Evolutionary conservation across 2,113 vertebrate genomes (phyloP), one percentile per base, ranked within the genome.

Genomic region (Herpailurus yagouaroundi): DNA sequence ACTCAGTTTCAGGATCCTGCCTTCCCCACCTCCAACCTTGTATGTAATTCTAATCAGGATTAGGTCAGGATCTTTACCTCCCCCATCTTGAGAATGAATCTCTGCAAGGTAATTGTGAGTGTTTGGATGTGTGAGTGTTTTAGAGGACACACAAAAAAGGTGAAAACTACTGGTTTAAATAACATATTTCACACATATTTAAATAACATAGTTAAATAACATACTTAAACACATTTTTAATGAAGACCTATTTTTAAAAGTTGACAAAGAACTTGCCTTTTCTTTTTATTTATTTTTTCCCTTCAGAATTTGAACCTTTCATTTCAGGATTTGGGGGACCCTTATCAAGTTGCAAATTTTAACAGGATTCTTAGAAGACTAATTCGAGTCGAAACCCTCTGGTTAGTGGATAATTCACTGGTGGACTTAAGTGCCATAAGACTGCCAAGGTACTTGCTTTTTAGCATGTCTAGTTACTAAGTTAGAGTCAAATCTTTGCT

Each of bases 301-400:
- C 93, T 77, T 77, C 93, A 99, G 99, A 99, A 99, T 98, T 38
- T 99, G 97, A 99, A 99, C 98, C 98, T 99, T 98, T 99, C 99
- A 94, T 99, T 99, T 98, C 99, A 99, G 98, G 99, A 99, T 98
- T 97, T 99, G 97, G 99, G 99, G 41, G 99, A 99, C 48, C 97
- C 98, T 86, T 99, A 99, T 98, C 99, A 99, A 98, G 91, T 98
- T 96, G 99, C 99, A 97, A 99, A 99, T 95, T 99, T 99, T 98
- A 97, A 99, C 31, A 99, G 99, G 41, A 99, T 99, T 97, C 99
- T 99, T 83, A 98, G 97, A 57, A 99, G 99, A 96, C 97, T 99
- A 91, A 99, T 99, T 97, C 98, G 99, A 8, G 99, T 99, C 60
- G 99, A 99, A 98, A 99, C 98, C 45, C 99, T 99, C 76, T 99